phyloP scores from a whole-genome alignment of 2,888 invertebrate species.

The Drosophila engyochracea region DNA sequence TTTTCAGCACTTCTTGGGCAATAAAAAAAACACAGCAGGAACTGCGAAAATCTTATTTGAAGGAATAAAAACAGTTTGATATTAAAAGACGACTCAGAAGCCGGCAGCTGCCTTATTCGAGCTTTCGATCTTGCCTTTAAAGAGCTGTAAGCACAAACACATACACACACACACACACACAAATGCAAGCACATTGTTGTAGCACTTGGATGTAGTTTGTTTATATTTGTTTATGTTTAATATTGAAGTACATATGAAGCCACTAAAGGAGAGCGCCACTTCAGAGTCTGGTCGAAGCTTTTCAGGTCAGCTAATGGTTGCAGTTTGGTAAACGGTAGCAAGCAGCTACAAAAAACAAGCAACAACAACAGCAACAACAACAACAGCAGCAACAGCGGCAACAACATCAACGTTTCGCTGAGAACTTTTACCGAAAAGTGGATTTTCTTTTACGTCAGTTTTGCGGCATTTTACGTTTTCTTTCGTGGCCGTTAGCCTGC shows the following conservation, averaged over 20 bases:
- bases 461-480: conserved; percentile 76
- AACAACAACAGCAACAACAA: conserved; percentile 25
- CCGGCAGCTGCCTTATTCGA: conserved; percentile 34
- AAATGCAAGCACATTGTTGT: conserved; percentile 38
- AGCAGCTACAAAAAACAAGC: conserved; percentile 9
- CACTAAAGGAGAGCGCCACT: conserved; percentile 56
- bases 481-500: conserved; percentile 57
- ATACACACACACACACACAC: background rate
- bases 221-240: conserved; percentile 77
- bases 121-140: conserved; percentile 40
- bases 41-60: background rate
- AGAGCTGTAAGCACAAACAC: conserved; percentile 30
- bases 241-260: conserved; percentile 71
- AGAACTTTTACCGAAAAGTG: conserved; percentile 76
- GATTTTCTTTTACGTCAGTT: conserved; percentile 76
- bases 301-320: conserved; percentile 77
- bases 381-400: conserved; percentile 19
- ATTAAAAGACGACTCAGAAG: conserved; percentile 10
- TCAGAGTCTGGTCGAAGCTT: conserved; percentile 38
- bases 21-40: background rate
- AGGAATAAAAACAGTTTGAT: background rate
- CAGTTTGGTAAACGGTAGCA: conserved; percentile 59
- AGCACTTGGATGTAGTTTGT: conserved; percentile 65
- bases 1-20: background rate
- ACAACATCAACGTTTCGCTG: conserved; percentile 34